phyloP scores from a whole-genome alignment of 1,140 invertebrate species.

The Gonatopus flavifemur region DNA sequence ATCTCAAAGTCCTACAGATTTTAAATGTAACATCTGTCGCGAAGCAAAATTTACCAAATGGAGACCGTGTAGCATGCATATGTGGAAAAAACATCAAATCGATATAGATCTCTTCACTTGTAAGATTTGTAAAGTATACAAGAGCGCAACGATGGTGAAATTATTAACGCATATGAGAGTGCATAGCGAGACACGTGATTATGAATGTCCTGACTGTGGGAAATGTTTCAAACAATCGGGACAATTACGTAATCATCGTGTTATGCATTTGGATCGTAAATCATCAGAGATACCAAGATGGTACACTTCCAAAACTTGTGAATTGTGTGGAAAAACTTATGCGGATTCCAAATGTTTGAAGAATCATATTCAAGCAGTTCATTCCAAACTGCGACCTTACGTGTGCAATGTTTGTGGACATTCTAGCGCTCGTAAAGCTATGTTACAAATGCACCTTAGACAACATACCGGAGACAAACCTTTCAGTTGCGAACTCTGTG shows the following conservation, averaged over 20 bases:
- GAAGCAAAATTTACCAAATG: conserved; percentile 60
- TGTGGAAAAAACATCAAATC: conserved; percentile 69
- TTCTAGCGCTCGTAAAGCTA: conserved; percentile 68
- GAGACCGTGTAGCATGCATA: conserved; percentile 65
- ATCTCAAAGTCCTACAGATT: conserved; percentile 40
- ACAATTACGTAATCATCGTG: conserved; percentile 66
- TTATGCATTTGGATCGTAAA: conserved; percentile 61
- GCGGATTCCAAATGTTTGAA: conserved; percentile 75
- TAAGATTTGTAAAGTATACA: conserved; percentile 63
- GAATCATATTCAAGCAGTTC: conserved; percentile 76
- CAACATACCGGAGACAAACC: conserved; percentile 78
- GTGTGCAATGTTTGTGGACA: conserved; percentile 77
- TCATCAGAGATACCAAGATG: conserved; percentile 51
- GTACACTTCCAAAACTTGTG: conserved; percentile 70
- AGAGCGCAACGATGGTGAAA: conserved; percentile 59
- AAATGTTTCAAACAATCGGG: conserved; percentile 67
- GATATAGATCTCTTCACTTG: conserved; percentile 68
- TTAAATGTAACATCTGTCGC: conserved; percentile 59
- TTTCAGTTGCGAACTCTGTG: conserved; percentile 70
- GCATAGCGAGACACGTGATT: conserved; percentile 63
- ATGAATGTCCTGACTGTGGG: conserved; percentile 63
- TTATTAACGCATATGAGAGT: conserved; percentile 65
- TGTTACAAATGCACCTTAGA: conserved; percentile 68
- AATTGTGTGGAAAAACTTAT: conserved; percentile 69
- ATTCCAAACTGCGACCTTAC: conserved; percentile 76